Evolutionary conservation across 2,113 vertebrate genomes (phyloP), one percentile per base, ranked within the genome.

Genomic region (Tringa solitaria): DNA sequence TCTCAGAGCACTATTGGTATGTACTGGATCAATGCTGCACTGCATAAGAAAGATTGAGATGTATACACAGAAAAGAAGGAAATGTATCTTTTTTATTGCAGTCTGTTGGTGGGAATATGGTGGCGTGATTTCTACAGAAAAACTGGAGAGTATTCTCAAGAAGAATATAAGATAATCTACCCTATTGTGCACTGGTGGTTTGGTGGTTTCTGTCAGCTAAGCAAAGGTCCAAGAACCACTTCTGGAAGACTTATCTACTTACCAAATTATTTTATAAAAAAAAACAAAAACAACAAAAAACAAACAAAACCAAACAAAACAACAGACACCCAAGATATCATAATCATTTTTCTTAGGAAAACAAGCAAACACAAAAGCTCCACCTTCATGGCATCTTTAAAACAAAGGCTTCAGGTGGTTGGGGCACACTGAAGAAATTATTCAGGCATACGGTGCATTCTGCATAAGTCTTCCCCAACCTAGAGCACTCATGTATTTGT

Each of bases 351-450:
- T 33, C 8, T 73, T 54, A 46, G 1, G 3, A 60, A 89, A 93
- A 48, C 3, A 68, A 68, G 6, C 8, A 68, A 64, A 84, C 0
- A 18, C 22, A 59, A 32, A 8, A 3, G 1, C 0, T 0, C 2
- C 8, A 35, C 8, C 8, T 74, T 73, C 13, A 46, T 2, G 6
- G 32, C 3, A 50, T 23, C 16, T 91, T 87, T 70, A 26, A 87
- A 77, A 78, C 3, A 91, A 48, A 77, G 24, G 8, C 37, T 77
- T 5, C 16, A 48, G 9, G 5, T 41, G 2, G 1, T 7, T 81
- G 39, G 8, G 27, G 51, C 3, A 48, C 6, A 60, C 30, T 69
- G 26, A 65, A 64, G 8, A 41, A 65, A 43, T 39, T 89, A 30
- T 60, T 78, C 21, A 39, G 4, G 7, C 8, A 4, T 39, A 41